These are phyloP conservation scores for Drosophila kambysellisi DNA, from an alignment of 2,888 invertebrate genomes.

Conservation along the genomic window DNA sequence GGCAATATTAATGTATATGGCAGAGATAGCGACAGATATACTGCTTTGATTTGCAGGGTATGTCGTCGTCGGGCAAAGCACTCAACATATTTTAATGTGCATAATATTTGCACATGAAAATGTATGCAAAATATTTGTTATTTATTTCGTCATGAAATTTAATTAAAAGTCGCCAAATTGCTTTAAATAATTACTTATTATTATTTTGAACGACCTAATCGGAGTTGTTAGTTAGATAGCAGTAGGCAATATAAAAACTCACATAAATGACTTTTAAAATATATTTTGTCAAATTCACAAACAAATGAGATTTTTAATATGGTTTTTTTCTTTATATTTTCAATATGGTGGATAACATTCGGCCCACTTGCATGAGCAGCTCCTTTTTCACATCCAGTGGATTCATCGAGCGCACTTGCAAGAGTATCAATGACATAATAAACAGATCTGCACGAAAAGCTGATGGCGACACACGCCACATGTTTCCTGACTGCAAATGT, in stretches of 20 bases:
- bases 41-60: not conserved
- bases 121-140: conserved; percentile 1
- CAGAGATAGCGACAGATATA: not conserved
- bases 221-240: not conserved
- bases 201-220: not conserved
- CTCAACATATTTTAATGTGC: not conserved
- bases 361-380: not conserved
- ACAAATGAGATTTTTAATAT: conserved; percentile 4
- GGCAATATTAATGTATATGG: not conserved
- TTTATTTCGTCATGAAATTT: conserved; percentile 4
- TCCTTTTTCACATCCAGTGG: not conserved
- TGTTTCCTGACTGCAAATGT: conserved; percentile 15
- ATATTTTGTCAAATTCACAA: not conserved
- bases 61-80: not conserved
- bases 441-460: conserved; percentile 15
- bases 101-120: not conserved
- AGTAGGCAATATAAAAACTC: conserved; percentile 4
- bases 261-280: not conserved
- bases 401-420: conserved; percentile 6
- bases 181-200: not conserved
- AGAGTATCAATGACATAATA: conserved; percentile 23
- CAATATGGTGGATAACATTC: conserved; percentile 2
- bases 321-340: not conserved
- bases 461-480: not conserved
- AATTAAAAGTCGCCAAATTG: not conserved